Conservation (phyloP, 2,797 vertebrate species). For the Florisuga fusca region DNA sequence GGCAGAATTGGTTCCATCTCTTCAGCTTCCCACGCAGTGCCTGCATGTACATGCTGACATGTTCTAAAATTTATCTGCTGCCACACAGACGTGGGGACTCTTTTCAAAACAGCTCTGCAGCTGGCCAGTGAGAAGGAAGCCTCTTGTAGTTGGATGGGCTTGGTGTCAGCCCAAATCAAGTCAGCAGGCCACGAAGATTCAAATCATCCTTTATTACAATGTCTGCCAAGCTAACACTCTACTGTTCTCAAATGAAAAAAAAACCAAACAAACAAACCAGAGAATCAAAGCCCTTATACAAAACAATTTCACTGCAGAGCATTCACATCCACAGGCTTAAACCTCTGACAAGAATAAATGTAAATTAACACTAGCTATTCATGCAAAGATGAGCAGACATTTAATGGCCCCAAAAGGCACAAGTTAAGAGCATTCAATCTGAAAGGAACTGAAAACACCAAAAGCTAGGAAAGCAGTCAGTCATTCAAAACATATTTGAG, state of each 20-base stretch:
- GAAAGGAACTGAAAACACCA: not conserved
- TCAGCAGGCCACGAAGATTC: not conserved
- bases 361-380: not conserved
- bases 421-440: not conserved
- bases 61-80: not conserved
- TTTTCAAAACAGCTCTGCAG: not conserved
- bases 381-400: not conserved
- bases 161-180: not conserved
- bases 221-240: not conserved
- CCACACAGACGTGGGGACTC: not conserved
- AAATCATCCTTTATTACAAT: not conserved
- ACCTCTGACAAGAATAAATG: not conserved
- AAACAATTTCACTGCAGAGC: not conserved
- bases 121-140: not conserved
- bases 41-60: accelerated
- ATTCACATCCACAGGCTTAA: not conserved
- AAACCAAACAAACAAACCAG: not conserved
- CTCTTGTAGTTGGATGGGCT: not conserved
- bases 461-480: not conserved
- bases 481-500: not conserved
- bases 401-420: not conserved
- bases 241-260: not conserved
- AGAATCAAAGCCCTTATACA: not conserved
- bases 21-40: not conserved
- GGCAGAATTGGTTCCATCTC: not conserved